Conservation (phyloP, 2,888 invertebrate genomes). For the Ormyrus pomaceus region DNA sequence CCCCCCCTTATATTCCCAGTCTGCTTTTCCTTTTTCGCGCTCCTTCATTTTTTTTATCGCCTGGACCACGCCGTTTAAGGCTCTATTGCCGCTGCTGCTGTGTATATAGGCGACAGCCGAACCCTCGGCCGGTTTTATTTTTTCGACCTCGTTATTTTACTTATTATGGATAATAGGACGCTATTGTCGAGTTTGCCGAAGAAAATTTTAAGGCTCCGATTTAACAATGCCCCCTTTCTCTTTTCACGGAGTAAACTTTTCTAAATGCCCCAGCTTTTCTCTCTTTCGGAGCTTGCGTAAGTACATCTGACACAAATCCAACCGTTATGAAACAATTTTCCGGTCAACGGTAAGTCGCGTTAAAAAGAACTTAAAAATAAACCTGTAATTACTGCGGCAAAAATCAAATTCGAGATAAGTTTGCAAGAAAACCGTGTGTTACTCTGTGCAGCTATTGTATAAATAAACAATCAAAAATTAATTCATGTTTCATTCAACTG, state of each 20-base stretch:
- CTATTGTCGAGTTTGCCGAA: slow-evolving; percentile 6
- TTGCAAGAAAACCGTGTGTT: no score
- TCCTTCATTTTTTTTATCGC: slow-evolving; percentile 52
- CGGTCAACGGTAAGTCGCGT: no score
- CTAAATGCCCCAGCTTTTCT: neutral
- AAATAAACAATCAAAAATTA: no score
- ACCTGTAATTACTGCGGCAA: no score
- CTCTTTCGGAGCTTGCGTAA: no score
- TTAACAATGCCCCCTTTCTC: slow-evolving; percentile 16
- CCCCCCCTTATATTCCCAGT: slow-evolving; percentile 35
- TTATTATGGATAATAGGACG: slow-evolving; percentile 52
- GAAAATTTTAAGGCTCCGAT: slow-evolving; percentile 19
- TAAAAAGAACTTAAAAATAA: no score
- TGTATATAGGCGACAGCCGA: neutral
- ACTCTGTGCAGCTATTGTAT: no score
- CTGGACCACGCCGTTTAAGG: slow-evolving; percentile 46
- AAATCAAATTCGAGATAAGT: no score
- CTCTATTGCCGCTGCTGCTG: slow-evolving; percentile 37
- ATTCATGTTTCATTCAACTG: no score
- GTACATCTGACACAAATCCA: no score
- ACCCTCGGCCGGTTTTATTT: slow-evolving; percentile 34
- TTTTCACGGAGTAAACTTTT: slow-evolving; percentile 11
- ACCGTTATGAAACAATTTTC: no score
- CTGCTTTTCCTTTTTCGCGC: slow-evolving; percentile 31
- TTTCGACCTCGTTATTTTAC: slow-evolving; percentile 51